Conservation (phyloP, 2,113 vertebrate genomes). For the Platichthys flesus region DNA sequence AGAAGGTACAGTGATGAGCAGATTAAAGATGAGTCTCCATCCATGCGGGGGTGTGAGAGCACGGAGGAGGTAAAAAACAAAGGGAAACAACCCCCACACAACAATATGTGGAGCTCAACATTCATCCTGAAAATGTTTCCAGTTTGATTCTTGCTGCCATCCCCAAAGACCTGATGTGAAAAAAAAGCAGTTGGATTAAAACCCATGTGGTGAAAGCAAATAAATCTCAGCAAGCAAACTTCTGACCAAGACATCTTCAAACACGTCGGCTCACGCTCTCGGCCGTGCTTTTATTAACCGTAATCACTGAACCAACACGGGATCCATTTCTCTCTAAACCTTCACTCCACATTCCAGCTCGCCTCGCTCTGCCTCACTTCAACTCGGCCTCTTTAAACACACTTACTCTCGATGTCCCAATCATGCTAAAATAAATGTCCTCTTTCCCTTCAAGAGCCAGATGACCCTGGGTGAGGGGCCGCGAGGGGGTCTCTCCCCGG, state of each 20-base stretch:
- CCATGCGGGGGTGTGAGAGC: neutral
- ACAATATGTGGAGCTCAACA: neutral
- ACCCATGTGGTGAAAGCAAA: slow-evolving; percentile 16
- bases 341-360: slow-evolving; percentile 43
- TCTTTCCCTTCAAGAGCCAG: slow-evolving; percentile 17
- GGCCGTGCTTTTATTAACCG: slow-evolving; percentile 66
- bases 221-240: slow-evolving; percentile 33
- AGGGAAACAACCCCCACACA: neutral
- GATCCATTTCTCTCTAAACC: slow-evolving; percentile 53
- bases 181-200: slow-evolving; percentile 1
- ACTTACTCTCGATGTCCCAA: slow-evolving; percentile 20
- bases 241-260: slow-evolving; percentile 37
- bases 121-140: neutral
- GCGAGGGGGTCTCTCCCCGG: neutral
- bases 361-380: slow-evolving; percentile 29
- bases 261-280: slow-evolving; percentile 46
- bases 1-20: slow-evolving; percentile 30
- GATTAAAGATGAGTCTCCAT: slow-evolving; percentile 32
- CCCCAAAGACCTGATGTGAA: neutral
- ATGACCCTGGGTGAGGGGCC: slow-evolving; percentile 36
- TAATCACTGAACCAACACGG: slow-evolving; percentile 65
- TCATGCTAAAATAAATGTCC: slow-evolving; percentile 19
- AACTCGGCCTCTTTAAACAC: slow-evolving; percentile 28
- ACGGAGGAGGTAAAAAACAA: neutral
- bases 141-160: neutral